A percentile compares a stretch with the other conserved stretches of the same genome.
Evolutionary conservation across 2,797 vertebrate genomes (phyloP).

Genomic region (Sebastes melanostomus): DNA sequence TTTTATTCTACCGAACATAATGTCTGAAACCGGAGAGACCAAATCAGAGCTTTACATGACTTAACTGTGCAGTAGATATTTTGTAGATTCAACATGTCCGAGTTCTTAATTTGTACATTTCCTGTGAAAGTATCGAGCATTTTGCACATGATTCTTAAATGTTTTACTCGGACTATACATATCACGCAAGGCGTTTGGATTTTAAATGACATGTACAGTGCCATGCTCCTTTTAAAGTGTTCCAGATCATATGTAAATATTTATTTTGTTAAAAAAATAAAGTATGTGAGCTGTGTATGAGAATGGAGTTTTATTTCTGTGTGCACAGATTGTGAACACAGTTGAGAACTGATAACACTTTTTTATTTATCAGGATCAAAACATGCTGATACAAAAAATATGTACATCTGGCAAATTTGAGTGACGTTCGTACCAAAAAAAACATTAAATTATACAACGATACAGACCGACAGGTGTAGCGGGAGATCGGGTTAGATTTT

Average conservation of each 20-base stretch:
- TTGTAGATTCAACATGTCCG: conserved; percentile 37
- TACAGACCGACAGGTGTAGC: conserved; percentile 4
- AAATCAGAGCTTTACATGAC: conserved; percentile 19
- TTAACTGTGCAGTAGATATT: conserved; percentile 36
- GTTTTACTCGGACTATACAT: conserved; percentile 32
- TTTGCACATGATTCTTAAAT: conserved; percentile 53
- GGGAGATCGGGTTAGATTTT: neutral
- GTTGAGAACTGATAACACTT: conserved; percentile 30
- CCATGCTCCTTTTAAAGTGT: conserved; percentile 67
- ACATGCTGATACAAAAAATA: conserved; percentile 76
- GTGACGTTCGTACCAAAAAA: conserved; percentile 67
- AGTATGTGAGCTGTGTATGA: conserved; percentile 54
- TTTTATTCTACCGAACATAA: neutral
- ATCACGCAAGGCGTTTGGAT: conserved; percentile 4
- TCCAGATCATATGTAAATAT: conserved; percentile 75
- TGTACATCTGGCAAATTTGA: conserved; percentile 71
- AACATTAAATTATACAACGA: conserved; percentile 30
- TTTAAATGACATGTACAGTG: conserved; percentile 51
- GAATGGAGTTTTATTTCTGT: neutral
- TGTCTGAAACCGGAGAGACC: neutral
- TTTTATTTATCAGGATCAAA: conserved; percentile 69
- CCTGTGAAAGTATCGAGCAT: conserved; percentile 35
- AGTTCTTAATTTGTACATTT: conserved; percentile 35
- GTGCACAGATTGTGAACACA: neutral
- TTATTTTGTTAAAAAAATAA: conserved; percentile 82